Evolutionary conservation across 2,888 invertebrate genomes (phyloP).

Genomic region (Miltochrista miniata): DNA sequence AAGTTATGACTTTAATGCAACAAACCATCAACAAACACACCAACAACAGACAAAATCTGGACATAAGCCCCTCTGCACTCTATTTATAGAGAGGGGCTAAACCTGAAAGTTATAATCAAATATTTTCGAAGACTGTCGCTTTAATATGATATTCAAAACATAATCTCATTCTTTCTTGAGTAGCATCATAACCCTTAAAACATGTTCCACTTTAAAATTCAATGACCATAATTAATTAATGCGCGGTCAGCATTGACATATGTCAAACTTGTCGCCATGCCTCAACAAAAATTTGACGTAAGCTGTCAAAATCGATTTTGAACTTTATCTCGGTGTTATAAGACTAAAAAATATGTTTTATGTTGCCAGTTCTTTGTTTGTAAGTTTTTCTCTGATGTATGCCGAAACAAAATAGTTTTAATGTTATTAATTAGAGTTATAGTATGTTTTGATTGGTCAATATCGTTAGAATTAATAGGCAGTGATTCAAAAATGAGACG

Average conservation of each 20-base stretch:
- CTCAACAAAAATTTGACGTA: slow-evolving; percentile 28
- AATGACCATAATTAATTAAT: slow-evolving; percentile 68
- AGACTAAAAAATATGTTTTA: slow-evolving; percentile 16
- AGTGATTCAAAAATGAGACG: slow-evolving; percentile 2
- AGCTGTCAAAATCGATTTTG: slow-evolving; percentile 28
- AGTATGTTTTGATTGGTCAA: slow-evolving; percentile 41
- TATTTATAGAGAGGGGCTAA: too few species aligned
- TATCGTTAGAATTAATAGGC: slow-evolving; percentile 26
- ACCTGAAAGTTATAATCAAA: too few species aligned
- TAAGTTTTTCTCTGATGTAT: slow-evolving; percentile 32
- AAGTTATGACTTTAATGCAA: too few species aligned
- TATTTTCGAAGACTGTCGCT: too few species aligned
- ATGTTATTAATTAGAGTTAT: slow-evolving; percentile 45
- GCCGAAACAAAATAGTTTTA: slow-evolving; percentile 38
- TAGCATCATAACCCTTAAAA: slow-evolving; percentile 24
- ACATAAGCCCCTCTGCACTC: too few species aligned
- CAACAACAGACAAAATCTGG: too few species aligned
- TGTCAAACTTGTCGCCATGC: slow-evolving; percentile 63
- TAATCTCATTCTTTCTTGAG: background rate
- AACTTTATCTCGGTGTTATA: slow-evolving; percentile 29
- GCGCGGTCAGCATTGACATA: slow-evolving; percentile 61
- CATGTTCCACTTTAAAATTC: slow-evolving; percentile 36
- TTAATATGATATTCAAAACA: too few species aligned
- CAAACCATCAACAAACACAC: too few species aligned
- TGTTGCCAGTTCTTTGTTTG: slow-evolving; percentile 13